A percentile compares a stretch with the other conserved stretches of the same genome.
Conservation (phyloP, 2,113 vertebrate genomes). For the Eublepharis macularius region DNA sequence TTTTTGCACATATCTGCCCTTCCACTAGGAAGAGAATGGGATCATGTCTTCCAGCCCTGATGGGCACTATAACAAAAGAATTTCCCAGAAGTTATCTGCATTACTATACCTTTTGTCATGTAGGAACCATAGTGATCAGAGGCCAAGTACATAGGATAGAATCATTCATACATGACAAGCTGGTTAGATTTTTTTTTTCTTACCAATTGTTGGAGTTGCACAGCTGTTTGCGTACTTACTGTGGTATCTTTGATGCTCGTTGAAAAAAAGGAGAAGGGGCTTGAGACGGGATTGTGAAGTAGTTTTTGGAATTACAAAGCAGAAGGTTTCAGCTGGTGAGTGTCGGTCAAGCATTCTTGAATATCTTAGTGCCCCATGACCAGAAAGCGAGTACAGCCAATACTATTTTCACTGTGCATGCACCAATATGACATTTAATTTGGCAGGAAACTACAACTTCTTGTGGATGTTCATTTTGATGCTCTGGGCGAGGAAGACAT, state of each 20-base stretch:
- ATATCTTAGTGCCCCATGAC: no score
- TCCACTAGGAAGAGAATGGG: no score
- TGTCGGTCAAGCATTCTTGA: background rate
- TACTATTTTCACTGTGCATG: background rate
- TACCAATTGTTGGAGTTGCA: background rate
- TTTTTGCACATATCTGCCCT: no score
- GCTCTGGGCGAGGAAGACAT: background rate
- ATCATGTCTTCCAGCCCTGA: no score
- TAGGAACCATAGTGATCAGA: no score
- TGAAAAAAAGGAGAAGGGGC: background rate
- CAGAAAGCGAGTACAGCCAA: background rate
- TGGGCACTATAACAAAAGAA: no score
- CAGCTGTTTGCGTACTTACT: no score
- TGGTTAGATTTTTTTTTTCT: background rate
- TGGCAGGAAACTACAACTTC: background rate
- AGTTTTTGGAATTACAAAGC: no score
- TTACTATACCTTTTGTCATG: no score
- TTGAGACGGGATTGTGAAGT: background rate
- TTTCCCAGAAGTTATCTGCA: no score
- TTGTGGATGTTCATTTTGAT: background rate
- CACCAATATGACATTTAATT: background rate
- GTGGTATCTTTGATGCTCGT: background rate
- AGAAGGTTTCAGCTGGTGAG: background rate
- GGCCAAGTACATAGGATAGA: no score
- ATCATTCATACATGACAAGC: no score